phyloP scores from a whole-genome alignment of 2,113 vertebrate genomes.

The Salvelinus alpinus region DNA sequence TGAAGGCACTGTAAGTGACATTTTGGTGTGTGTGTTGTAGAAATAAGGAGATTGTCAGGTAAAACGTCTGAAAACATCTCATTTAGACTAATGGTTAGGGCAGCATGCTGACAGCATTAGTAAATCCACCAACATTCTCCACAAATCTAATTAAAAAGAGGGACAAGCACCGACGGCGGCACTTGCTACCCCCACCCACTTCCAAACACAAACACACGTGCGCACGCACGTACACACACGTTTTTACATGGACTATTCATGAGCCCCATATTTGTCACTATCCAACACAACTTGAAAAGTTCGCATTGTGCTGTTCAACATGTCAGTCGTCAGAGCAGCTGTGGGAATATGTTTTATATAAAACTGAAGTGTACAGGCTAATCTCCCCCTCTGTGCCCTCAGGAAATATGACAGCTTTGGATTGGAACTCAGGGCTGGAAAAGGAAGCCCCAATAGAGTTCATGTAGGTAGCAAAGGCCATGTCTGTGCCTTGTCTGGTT shows the following conservation, averaged over 20 bases:
- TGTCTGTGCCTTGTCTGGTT: slow-evolving; percentile 62
- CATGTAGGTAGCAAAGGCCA: slow-evolving; percentile 55
- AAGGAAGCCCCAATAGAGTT: slow-evolving; percentile 68
- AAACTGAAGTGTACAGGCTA: slow-evolving; percentile 61
- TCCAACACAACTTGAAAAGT: slow-evolving; percentile 21
- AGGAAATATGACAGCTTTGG: slow-evolving; percentile 74
- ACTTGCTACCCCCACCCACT: slow-evolving; percentile 36
- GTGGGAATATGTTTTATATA: slow-evolving; percentile 71
- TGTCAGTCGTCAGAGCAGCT: slow-evolving; percentile 68
- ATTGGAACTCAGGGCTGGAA: slow-evolving; percentile 65
- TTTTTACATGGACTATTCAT: slow-evolving; percentile 5
- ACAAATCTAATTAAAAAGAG: slow-evolving; percentile 76
- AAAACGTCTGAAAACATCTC: slow-evolving; percentile 39
- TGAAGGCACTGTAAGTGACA: too few species aligned
- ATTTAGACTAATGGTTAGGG: slow-evolving; percentile 58
- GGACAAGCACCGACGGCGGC: slow-evolving; percentile 59
- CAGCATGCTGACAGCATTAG: slow-evolving; percentile 66
- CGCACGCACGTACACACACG: not conserved
- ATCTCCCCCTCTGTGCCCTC: slow-evolving; percentile 55
- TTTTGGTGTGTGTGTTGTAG: not conserved
- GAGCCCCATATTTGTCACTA: too few species aligned
- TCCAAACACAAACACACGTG: slow-evolving; percentile 26
- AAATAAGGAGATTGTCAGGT: slow-evolving; percentile 18
- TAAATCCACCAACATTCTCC: slow-evolving; percentile 75
- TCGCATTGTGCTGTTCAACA: slow-evolving; percentile 48